These are phyloP conservation scores for Pterobdella sp. DNA, from an alignment of 2,888 invertebrate species.

Conservation along the genomic window DNA sequence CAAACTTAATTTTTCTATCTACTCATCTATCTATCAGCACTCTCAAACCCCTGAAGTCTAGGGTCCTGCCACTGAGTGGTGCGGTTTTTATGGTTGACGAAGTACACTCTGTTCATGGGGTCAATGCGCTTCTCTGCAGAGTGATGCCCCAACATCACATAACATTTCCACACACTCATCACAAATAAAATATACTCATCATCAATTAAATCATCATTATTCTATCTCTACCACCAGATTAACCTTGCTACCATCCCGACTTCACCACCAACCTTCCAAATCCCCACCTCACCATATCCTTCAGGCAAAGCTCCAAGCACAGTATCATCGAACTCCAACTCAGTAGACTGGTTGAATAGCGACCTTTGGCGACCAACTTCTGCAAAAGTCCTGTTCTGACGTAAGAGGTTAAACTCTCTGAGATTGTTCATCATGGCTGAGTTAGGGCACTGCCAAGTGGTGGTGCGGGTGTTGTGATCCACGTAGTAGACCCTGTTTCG, in stretches of 20 bases:
- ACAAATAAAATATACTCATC: too few relatives aligned
- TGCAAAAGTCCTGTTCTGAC: conserved; percentile 56
- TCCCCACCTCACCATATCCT: conserved; percentile 65
- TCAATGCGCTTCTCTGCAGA: conserved; percentile 48
- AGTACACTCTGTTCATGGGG: conserved; percentile 60
- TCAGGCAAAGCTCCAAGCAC: conserved; percentile 74
- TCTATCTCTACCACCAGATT: background rate
- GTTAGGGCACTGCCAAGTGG: conserved; percentile 84
- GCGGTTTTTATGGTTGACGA: conserved; percentile 95
- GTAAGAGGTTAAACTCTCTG: conserved; percentile 75
- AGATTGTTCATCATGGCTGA: conserved; percentile 55
- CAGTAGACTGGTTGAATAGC: conserved; percentile 41
- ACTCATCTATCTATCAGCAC: background rate
- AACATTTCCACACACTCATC: background rate
- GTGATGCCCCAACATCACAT: background rate
- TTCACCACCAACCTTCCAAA: background rate
- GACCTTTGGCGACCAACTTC: conserved; percentile 44
- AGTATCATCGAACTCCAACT: conserved; percentile 54
- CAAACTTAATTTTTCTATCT: too few relatives aligned
- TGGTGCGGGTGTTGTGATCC: conserved; percentile 91
- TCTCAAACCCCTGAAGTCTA: conserved; percentile 75
- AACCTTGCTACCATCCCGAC: background rate
- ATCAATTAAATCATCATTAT: background rate
- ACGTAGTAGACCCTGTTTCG: conserved; percentile 87
- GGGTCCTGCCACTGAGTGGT: conserved; percentile 99